Evolutionary conservation across 2,888 invertebrate species (phyloP), one percentile per base, ranked within the genome.

Genomic region (Rotaria magnacalcarata): DNA sequence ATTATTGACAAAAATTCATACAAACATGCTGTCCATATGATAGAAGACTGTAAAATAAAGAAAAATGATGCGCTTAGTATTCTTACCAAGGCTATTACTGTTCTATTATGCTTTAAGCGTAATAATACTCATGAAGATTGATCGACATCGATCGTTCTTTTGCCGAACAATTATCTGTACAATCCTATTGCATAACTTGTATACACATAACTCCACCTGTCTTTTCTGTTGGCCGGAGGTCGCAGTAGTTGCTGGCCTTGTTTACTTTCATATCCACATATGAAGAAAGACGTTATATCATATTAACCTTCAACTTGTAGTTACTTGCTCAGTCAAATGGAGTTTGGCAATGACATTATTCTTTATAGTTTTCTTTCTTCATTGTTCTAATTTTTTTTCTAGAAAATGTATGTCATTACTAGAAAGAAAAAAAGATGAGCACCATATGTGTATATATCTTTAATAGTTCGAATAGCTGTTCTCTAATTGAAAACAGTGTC

Each of bases 171-270:
- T 67, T 67, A 67, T 67, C 67, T 34, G 19, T 27, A 67, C 14
- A 67, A 67, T 27, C 34, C 34, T 27, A 67, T 67, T 67, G 14
- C 34, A 34, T 67, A 67, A 67, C 34, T 41, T 67, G 34, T 14
- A 67, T 67, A 67, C 16, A 67, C 67, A 67, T 41, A 67, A 19
- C 67, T 67, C 67, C 67, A 67, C 67, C 67, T 67, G 67, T 67
- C 67, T 67, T 34, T 27, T 67, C 27, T 60, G 4, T 34, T 67
- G 7, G 16, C 16, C 34, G 34, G 67, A 67, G 34, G 67, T 67
- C 34, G 67, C 34, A 34, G 67, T 67, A 67, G 67, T 67, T 67
- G 34, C 67, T 67, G 34, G 34, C 67, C 67, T 67, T 67, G 67
- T 41, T 67, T 67, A 19, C 14, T 67, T 16, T 67, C 19, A 5